Conservation (phyloP, 2,888 invertebrate species). For the Caenorhabditis wallacei region DNA sequence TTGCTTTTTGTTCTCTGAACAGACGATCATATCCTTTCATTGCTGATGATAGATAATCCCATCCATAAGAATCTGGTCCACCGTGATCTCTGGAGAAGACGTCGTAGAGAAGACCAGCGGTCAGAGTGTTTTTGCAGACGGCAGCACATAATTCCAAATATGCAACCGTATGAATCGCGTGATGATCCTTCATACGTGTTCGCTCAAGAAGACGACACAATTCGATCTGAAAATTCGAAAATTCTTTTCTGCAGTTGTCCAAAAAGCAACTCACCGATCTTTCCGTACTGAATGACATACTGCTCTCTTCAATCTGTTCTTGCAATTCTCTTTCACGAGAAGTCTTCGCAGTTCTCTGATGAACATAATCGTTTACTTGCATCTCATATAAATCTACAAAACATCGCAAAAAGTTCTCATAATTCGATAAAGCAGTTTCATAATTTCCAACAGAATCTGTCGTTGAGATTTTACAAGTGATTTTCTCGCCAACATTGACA, state of each 20-base stretch:
- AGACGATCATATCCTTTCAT: constrained; percentile 69
- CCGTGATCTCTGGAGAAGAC: constrained; percentile 66
- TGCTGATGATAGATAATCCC: constrained; percentile 71
- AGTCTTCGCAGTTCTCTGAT: constrained; percentile 22
- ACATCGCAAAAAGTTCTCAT: constrained; percentile 68
- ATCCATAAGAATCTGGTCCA: constrained; percentile 64
- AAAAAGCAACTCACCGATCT: constrained; percentile 64
- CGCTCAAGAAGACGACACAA: constrained; percentile 69
- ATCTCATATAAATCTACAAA: constrained; percentile 69
- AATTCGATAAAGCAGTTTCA: constrained; percentile 56
- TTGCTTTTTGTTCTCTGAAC: constrained; percentile 56
- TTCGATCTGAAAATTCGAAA: constrained; percentile 63
- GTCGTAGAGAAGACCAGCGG: constrained; percentile 71
- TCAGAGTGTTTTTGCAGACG: constrained; percentile 66
- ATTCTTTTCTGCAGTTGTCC: too few species aligned
- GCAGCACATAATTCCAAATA: constrained; percentile 72
- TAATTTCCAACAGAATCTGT: constrained; percentile 30
- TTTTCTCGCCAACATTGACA: constrained; percentile 24
- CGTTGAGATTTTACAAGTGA: constrained; percentile 20
- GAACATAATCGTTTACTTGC: constrained; percentile 29
- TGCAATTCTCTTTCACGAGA: constrained; percentile 29
- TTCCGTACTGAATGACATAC: constrained; percentile 60
- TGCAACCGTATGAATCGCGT: constrained; percentile 71
- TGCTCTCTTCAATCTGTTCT: constrained; percentile 54
- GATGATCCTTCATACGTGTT: constrained; percentile 68